Base-by-base conservation (phyloP, 2,888 invertebrate species). In the Beris chalybata region DNA sequence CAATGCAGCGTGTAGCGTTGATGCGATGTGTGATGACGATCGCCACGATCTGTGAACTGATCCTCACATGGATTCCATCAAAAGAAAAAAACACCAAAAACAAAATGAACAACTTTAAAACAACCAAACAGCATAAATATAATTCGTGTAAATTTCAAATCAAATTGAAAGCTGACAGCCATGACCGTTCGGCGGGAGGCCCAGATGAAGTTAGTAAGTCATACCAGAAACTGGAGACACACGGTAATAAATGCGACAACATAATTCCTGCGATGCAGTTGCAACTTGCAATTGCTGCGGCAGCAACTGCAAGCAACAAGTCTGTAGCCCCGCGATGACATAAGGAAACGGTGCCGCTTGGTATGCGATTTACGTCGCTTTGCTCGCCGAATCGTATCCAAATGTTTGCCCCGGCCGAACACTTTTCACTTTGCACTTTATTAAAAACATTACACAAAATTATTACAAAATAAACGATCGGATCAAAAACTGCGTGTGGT, bases 301-400 rank as follows among this genome's bases (percentile, higher is more conserved):
- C 56, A 22, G 15, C 44, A 56, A 43, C 44, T 43, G 29, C 44
- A 22, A 56, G 29, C 44, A 22, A 15, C 43, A 56, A 12, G 56
- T 44, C 44, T 38, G 44, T 15, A 43, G 13, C 44, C 54, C 12
- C 13, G n/a, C 13, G n/a, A 5, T 50, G 7, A 50, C 50, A 13
- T n/a, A 50, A 43, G 30, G 56, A 44, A 56, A 56, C 44, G 43
- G 56, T 56, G 44, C 44, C 56, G 56, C 44, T 56, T 56, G 56
- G 43, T 44, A 44, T 44, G 44, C 56, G 56, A 56, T 56, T 56
- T 44, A 56, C 44, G 56, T 56, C 5, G 44, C 44, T 56, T 56
- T 44, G 44, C 56, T 15, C 44, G 43, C 30, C 44, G 44, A 44
- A 56, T 56, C 44, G 56, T 44, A 56, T 56, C 56, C 56, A 56